Base-by-base conservation (phyloP, 2,797 vertebrate genomes). In the Rhinichthys osculus region DNA sequence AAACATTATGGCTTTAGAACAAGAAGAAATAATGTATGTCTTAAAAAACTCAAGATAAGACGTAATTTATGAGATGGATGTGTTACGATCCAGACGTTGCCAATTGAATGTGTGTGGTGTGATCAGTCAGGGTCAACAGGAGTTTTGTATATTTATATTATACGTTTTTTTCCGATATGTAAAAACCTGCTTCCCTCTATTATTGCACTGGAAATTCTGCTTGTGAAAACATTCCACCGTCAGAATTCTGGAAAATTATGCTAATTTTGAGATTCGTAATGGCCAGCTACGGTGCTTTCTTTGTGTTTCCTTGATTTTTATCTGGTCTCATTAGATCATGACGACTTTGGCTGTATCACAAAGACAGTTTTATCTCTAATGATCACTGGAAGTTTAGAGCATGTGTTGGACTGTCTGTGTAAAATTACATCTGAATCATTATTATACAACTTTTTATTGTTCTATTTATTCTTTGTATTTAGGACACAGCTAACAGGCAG, bases 181-280 rank as follows among this genome's bases (percentile, higher is more conserved):
- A 35, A 87, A 80, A 62, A 23, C 47, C 35, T 70, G 47, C 57
- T 71, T 82, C 54, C 35, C 73, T 85, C 33, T 71, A 64, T 85
- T 85, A 42, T 52, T 72, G 27, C 66, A 14, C 38, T n/a, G 72
- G 50, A 71, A 78, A 69, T 42, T 88, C 27, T 76, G 71, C 66
- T 62, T 73, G 76, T 87, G 77, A 86, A 85, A 90, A 88, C 44
- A 83, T 82, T 88, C 73, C 16, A 0, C 27, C 42, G 21, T 17
- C n/a, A 16, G 83, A 57, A 64, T 86, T 78, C 67, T 82, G 66
- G 81, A 81, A 89, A 85, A 66, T 83, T 27, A 81, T 42, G 50
- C 77, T 79, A 71, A 86, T 54, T 69, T 62, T 40, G 21, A 59
- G 6, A 19, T 86, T 82, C 17, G n/a, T 47, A 66, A 40, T 47